Evolutionary conservation across 2,113 vertebrate species (phyloP).

Genomic region (Oceanites oceanicus): DNA sequence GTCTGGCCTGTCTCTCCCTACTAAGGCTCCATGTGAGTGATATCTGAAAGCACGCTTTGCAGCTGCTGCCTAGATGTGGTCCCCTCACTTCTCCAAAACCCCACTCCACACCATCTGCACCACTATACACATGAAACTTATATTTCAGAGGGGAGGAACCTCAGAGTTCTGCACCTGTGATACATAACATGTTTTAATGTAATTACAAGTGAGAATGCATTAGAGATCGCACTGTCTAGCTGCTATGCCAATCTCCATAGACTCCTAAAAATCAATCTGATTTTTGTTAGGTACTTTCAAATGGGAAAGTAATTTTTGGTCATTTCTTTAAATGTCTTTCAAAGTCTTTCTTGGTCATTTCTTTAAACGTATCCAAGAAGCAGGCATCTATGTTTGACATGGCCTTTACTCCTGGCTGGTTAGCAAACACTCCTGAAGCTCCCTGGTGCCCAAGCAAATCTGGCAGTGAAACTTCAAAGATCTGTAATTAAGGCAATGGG

Average conservation of each 20-base stretch:
- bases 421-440: neutral
- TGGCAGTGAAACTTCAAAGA: neutral
- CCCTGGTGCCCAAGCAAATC: neutral
- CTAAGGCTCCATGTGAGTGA: neutral
- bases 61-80: neutral
- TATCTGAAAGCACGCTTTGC: neutral
- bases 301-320: neutral
- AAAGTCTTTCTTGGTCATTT: neutral
- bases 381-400: neutral
- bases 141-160: neutral
- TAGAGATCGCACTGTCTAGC: neutral
- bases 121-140: neutral
- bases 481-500: neutral
- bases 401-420: neutral
- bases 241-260: neutral
- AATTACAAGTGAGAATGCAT: neutral
- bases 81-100: neutral
- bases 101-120: neutral
- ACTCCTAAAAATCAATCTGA: neutral
- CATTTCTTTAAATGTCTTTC: neutral
- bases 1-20: neutral
- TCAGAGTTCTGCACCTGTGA: neutral
- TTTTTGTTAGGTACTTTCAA: neutral
- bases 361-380: neutral
- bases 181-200: neutral